These are phyloP conservation scores for Channa maculata DNA, from an alignment of 2,113 vertebrate species.

Conservation along the genomic window DNA sequence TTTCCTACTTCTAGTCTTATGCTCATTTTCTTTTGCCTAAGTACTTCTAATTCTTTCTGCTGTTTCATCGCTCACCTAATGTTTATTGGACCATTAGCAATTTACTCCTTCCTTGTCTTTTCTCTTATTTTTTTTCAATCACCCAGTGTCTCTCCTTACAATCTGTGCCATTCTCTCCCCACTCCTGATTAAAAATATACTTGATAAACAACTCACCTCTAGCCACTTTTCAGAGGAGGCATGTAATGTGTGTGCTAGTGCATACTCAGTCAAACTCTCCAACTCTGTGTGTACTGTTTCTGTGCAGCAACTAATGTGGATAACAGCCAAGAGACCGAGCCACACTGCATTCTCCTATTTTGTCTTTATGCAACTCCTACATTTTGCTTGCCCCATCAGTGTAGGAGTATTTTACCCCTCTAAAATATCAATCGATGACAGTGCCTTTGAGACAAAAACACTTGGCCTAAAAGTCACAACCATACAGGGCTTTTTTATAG, in stretches of 20 bases:
- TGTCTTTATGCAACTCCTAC: not conserved
- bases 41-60: constrained; percentile 40
- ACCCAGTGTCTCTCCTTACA: constrained; percentile 8
- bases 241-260: constrained; percentile 20
- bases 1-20: not conserved
- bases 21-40: constrained; percentile 5
- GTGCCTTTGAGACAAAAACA: constrained; percentile 24
- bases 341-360: constrained; percentile 12
- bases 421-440: constrained; percentile 29
- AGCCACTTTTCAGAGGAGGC: constrained; percentile 9
- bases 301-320: constrained; percentile 19
- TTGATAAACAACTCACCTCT: constrained; percentile 9
- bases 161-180: constrained; percentile 2
- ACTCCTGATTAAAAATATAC: constrained; percentile 38
- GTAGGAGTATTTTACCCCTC: constrained; percentile 38
- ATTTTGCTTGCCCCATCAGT: constrained; percentile 3
- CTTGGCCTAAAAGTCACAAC: constrained; percentile 10
- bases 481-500: not conserved
- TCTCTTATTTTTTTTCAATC: constrained; percentile 4
- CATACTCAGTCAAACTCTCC: constrained; percentile 3
- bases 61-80: constrained; percentile 35
- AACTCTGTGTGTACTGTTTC: not conserved
- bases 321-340: constrained; percentile 21
- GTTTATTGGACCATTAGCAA: constrained; percentile 25
- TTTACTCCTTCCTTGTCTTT: constrained; percentile 16